Evolutionary conservation across 2,797 vertebrate species (phyloP).

Genomic region (Dicrostonyx torquatus): DNA sequence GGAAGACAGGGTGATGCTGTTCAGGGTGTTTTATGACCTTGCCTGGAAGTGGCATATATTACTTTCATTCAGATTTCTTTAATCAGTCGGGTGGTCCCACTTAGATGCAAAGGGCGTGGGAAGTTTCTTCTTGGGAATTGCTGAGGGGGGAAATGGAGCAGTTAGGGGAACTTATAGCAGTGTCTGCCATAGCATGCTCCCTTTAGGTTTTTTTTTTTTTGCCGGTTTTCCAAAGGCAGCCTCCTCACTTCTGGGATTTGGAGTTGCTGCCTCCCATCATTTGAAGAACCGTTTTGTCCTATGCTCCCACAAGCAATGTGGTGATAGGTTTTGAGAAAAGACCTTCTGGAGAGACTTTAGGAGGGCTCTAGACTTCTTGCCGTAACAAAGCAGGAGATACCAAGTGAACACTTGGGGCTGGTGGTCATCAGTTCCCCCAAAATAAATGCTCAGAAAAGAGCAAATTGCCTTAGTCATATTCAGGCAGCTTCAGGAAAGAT

Average conservation of each 20-base stretch:
- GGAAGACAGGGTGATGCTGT: not conserved
- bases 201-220: not conserved
- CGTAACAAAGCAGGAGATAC: not conserved
- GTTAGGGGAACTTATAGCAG: not conserved
- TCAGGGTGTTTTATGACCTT: not conserved
- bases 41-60: not conserved
- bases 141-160: not conserved
- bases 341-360: not conserved
- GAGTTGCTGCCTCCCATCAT: not conserved
- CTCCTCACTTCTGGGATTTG: not conserved
- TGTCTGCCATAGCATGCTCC: not conserved
- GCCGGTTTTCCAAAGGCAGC: not conserved
- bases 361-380: not conserved
- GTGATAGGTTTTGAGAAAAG: not conserved
- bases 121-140: not conserved
- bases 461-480: not conserved
- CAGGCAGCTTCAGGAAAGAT: not conserved
- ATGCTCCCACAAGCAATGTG: not conserved
- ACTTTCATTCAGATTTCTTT: constrained; percentile 23
- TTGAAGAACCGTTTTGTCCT: not conserved
- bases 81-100: constrained; percentile 15
- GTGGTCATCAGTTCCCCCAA: not conserved
- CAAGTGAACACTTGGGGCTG: not conserved
- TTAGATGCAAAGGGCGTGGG: not conserved
- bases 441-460: not conserved